These are phyloP conservation scores for Athripsodes cinereus DNA, from an alignment of 2,888 invertebrate species.

Conservation along the genomic window DNA sequence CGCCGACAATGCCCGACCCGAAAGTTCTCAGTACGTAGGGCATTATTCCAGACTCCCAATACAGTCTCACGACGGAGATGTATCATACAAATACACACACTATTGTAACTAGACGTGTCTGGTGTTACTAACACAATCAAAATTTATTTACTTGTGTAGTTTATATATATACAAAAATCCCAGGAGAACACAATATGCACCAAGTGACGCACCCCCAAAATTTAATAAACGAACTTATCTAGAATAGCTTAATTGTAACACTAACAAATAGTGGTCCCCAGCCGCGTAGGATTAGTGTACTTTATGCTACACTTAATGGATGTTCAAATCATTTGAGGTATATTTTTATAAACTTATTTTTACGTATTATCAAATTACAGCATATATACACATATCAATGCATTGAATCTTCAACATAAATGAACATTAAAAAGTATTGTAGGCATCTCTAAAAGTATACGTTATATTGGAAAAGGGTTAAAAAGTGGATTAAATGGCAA, in stretches of 20 bases:
- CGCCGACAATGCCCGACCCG: constrained; percentile 25
- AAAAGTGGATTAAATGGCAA: no score
- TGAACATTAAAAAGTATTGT: no score
- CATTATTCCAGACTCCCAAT: constrained; percentile 21
- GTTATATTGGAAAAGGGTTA: no score
- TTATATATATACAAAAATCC: neutral
- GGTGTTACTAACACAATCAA: neutral
- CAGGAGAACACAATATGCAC: no score
- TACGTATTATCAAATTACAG: neutral
- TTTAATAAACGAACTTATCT: constrained; percentile 16
- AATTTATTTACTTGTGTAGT: neutral
- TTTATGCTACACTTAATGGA: neutral
- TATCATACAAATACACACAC: constrained; percentile 4
- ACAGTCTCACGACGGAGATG: constrained; percentile 6
- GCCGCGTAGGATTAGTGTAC: neutral
- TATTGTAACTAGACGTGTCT: neutral
- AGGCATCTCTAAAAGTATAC: no score
- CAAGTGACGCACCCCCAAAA: constrained; percentile 16
- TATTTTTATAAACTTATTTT: neutral
- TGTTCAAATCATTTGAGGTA: neutral
- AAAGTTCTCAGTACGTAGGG: constrained; percentile 24
- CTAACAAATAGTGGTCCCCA: constrained; percentile 14
- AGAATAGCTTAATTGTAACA: constrained; percentile 18
- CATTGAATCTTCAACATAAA: no score
- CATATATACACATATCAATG: neutral